phyloP scores from a whole-genome alignment of 2,113 vertebrate genomes.

The Clarias batrachus region DNA sequence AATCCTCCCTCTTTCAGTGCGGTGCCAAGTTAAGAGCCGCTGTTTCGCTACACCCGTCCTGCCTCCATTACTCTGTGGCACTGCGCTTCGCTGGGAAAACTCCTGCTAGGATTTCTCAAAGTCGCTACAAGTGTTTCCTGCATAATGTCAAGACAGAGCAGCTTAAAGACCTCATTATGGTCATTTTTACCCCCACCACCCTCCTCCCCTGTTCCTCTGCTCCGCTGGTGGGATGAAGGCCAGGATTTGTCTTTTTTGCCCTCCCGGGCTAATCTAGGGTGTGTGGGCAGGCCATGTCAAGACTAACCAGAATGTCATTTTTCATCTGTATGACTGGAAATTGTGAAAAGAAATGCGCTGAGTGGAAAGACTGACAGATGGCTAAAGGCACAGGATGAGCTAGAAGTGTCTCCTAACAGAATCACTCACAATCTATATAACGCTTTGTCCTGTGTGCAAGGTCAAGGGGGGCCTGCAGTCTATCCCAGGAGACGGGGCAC shows the following conservation, averaged over 20 bases:
- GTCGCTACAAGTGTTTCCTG: constrained; percentile 44
- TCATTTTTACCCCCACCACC: not conserved
- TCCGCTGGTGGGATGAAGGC: constrained; percentile 24
- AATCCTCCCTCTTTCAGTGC: not conserved
- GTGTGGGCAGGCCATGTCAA: constrained; percentile 28
- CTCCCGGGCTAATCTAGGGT: constrained; percentile 16
- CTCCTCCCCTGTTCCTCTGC: too few relatives aligned
- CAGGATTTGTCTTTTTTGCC: constrained; percentile 33
- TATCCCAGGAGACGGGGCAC: too few relatives aligned
- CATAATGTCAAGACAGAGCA: constrained; percentile 43
- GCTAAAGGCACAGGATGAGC: not conserved
- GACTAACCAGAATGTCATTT: constrained; percentile 12
- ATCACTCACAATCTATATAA: not conserved
- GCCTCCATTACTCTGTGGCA: constrained; percentile 12
- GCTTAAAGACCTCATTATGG: constrained; percentile 24
- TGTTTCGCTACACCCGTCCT: not conserved
- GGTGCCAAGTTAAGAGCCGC: not conserved
- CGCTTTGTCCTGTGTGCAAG: too few relatives aligned
- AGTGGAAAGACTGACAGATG: not conserved
- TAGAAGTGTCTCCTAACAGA: not conserved
- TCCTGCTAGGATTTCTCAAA: constrained; percentile 45
- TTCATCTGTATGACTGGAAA: constrained; percentile 1
- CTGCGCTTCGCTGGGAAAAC: constrained; percentile 50
- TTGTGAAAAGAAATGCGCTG: not conserved
- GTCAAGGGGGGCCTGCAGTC: too few relatives aligned